phyloP scores from a whole-genome alignment of 2,113 vertebrate species.

The Oncorhynchus kisutch region DNA sequence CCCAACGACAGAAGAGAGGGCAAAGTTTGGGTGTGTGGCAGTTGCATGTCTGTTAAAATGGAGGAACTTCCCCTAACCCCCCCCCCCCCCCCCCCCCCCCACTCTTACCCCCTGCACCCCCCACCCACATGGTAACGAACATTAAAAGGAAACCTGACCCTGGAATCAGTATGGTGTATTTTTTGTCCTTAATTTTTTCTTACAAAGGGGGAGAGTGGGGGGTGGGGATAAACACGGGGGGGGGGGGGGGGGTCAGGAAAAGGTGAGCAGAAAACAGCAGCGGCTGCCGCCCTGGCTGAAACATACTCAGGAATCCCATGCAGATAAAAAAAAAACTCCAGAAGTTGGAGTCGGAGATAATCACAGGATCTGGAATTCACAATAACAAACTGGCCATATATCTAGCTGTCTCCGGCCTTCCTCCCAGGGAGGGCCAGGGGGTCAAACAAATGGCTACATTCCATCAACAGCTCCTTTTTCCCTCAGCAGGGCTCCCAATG shows the following conservation, averaged over 20 bases:
- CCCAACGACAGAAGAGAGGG: background rate
- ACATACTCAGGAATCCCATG: conserved; percentile 83
- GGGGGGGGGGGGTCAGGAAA: conserved; percentile 83
- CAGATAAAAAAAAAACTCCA: conserved; percentile 92
- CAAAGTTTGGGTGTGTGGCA: conserved; percentile 50
- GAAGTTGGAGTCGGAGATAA: conserved; percentile 95
- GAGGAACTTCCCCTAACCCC: conserved; percentile 64
- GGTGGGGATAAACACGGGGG: conserved; percentile 47
- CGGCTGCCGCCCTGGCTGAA: conserved; percentile 76
- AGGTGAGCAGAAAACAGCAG: conserved; percentile 80
- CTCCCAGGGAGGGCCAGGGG: conserved; percentile 85
- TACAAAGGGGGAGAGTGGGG: conserved; percentile 3
- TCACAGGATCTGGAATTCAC: conserved; percentile 96
- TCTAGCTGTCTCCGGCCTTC: conserved; percentile 97
- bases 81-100: conserved; percentile 52
- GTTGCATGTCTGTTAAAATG: conserved; percentile 58
- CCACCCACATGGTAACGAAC: conserved; percentile 71
- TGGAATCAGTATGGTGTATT: conserved; percentile 79
- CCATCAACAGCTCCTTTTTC: conserved; percentile 74
- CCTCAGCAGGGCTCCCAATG: conserved; percentile 51
- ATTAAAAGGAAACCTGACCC: conserved; percentile 81
- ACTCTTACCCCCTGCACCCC: conserved; percentile 43
- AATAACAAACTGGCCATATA: conserved; percentile 98
- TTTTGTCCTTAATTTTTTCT: conserved; percentile 54
- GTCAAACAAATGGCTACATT: conserved; percentile 87